Conservation (phyloP, 2,888 invertebrate genomes). For the Craniophora ligustri region DNA sequence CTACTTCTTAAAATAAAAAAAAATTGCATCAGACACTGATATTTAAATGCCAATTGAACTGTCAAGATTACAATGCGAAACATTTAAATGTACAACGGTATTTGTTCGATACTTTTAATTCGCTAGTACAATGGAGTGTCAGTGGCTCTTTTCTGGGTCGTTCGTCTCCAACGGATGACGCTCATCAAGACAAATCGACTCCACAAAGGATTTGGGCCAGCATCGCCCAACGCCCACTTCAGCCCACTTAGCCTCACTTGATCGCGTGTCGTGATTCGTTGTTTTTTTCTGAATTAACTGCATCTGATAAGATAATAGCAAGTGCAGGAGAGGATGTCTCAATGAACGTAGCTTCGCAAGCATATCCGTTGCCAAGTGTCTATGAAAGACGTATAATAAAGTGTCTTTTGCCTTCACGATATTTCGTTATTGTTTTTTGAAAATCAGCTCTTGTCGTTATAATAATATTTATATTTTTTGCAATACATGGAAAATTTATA, state of each 20-base stretch:
- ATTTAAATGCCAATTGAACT: constrained; percentile 25
- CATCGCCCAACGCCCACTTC: constrained; percentile 64
- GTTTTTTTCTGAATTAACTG: constrained; percentile 24
- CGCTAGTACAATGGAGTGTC: constrained; percentile 48
- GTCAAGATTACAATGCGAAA: constrained; percentile 13
- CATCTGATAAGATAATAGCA: constrained; percentile 37
- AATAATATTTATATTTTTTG: too few relatives aligned
- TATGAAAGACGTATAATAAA: not conserved
- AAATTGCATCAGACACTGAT: constrained; percentile 10
- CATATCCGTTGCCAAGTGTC: constrained; percentile 17
- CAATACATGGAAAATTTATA: too few relatives aligned
- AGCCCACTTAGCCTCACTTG: constrained; percentile 54
- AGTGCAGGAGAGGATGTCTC: constrained; percentile 42
- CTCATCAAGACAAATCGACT: constrained; percentile 64
- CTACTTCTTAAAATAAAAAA: not conserved
- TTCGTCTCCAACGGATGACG: constrained; percentile 63
- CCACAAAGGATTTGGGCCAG: constrained; percentile 71
- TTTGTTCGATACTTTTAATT: constrained; percentile 36
- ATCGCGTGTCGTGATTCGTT: constrained; percentile 46
- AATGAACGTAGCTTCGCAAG: constrained; percentile 18
- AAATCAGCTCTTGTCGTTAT: too few relatives aligned
- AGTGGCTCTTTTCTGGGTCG: constrained; percentile 61
- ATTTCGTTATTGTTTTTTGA: too few relatives aligned
- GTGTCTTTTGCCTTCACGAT: too few relatives aligned
- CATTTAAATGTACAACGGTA: constrained; percentile 20